phyloP scores from a whole-genome alignment of 2,113 vertebrate species.

The Eulacestoma nigropectus region DNA sequence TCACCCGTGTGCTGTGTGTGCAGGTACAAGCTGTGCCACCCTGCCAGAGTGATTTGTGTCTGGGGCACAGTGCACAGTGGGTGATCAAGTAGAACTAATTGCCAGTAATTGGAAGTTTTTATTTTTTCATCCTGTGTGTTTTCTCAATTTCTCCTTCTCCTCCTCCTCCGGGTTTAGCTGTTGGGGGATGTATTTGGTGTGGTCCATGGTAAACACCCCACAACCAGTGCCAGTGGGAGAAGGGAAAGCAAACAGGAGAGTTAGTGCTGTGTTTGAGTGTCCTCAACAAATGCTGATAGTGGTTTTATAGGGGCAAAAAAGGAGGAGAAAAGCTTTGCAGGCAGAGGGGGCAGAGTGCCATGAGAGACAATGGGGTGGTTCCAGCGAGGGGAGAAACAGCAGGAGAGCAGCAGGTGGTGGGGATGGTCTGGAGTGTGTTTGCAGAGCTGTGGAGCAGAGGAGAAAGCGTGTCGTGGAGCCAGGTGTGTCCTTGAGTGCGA shows the following conservation, averaged over 20 bases:
- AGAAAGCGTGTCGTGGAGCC: neutral
- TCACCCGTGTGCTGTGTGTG: neutral
- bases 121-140: neutral
- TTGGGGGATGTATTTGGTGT: conserved; percentile 40
- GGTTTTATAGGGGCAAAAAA: neutral
- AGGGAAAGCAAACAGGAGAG: neutral
- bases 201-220: neutral
- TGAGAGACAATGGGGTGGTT: neutral
- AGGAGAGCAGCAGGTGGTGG: neutral
- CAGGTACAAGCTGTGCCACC: neutral
- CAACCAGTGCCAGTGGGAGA: neutral
- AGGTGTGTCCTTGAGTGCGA: accelerated
- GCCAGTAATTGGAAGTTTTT: conserved; percentile 4
- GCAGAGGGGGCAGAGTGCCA: neutral
- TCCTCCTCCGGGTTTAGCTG: conserved; percentile 6
- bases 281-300: neutral
- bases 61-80: neutral
- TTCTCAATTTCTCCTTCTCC: conserved; percentile 31
- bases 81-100: conserved; percentile 56
- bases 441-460: neutral
- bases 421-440: neutral
- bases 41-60: neutral
- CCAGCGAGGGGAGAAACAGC: neutral
- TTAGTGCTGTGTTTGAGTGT: neutral
- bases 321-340: neutral